Evolutionary conservation across 2,797 vertebrate genomes (phyloP), one percentile per base, ranked within the genome.

Genomic region (Enteromius mattozi): DNA sequence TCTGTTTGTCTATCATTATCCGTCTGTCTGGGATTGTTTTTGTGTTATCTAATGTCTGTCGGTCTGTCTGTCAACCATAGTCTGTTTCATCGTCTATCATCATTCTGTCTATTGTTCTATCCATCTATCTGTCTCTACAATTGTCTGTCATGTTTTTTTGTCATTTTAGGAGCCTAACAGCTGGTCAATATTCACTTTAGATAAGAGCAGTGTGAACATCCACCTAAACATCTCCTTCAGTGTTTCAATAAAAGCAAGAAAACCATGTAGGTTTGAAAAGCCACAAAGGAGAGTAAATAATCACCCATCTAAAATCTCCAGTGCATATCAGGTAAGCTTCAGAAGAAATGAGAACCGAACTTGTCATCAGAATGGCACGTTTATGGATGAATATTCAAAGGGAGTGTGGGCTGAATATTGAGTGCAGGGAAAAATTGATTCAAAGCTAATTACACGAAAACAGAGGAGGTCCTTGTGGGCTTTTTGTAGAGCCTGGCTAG

Each of bases 381-480:
- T 79, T 68, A 37, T 68, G 45, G 66, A 71, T 84, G 85, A 88
- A 82, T 82, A 68, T 86, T 85, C 78, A 86, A 75, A 85, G 81
- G 81, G 70, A 85, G 77, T 76, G 79, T 65, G 66, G 83, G 68
- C 33, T 59, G 47, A 69, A 84, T 77, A 72, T 59, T 82, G 56
- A 80, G 51, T 79, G 69, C 16, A 33, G 30, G 65, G 6, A 12
- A 45, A 65, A 66, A 80, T 49, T 77, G 79, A 86, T 80, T 79
- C 81, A 78, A 49, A 63, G 63, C 80, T 89, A 88, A 89, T 87
- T 86, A 86, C 79, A 89, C 78, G 80, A 78, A 87, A 89, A 89
- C 84, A 81, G 75, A 87, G 42, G 78, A 80, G 78, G 63, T 78
- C 35, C 86, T 68, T 75, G 49, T 81, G 69, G 49, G 78, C 84